A percentile compares a stretch with the other conserved stretches of the same genome.
Evolutionary conservation across 2,113 vertebrate genomes (phyloP).

Genomic region (Strigops habroptila): DNA sequence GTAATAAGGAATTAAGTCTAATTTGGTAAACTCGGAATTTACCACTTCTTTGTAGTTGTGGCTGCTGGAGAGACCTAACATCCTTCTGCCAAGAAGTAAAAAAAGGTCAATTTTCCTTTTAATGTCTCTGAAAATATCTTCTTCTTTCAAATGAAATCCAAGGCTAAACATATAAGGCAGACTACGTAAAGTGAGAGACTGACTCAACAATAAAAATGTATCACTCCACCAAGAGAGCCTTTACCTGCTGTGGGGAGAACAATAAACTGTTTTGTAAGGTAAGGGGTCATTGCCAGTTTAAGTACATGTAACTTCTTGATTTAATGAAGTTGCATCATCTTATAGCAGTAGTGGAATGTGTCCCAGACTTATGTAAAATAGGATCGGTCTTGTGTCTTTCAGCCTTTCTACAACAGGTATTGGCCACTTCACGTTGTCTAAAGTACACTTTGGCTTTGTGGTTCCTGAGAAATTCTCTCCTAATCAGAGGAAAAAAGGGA

Average conservation of each 20-base stretch:
- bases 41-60: conserved; percentile 35
- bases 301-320: conserved; percentile 46
- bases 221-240: not conserved
- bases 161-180: not conserved
- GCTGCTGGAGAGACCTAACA: not conserved
- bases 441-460: not conserved
- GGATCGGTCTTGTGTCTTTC: not conserved
- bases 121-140: conserved; percentile 6
- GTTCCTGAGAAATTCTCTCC: not conserved
- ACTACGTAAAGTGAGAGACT: conserved; percentile 34
- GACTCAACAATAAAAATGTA: conserved; percentile 50
- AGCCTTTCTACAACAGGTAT: not conserved
- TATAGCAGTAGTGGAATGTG: conserved; percentile 16
- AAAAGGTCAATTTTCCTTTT: not conserved
- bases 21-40: conserved; percentile 36
- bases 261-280: conserved; percentile 65
- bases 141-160: conserved; percentile 7
- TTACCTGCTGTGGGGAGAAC: conserved; percentile 56
- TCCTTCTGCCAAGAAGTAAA: conserved; percentile 14
- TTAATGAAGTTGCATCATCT: conserved; percentile 65
- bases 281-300: conserved; percentile 64
- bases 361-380: conserved; percentile 8
- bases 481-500: not conserved
- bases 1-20: conserved; percentile 41
- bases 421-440: not conserved